Conservation (phyloP, 2,113 vertebrate species). For the Haemorhous mexicanus region DNA sequence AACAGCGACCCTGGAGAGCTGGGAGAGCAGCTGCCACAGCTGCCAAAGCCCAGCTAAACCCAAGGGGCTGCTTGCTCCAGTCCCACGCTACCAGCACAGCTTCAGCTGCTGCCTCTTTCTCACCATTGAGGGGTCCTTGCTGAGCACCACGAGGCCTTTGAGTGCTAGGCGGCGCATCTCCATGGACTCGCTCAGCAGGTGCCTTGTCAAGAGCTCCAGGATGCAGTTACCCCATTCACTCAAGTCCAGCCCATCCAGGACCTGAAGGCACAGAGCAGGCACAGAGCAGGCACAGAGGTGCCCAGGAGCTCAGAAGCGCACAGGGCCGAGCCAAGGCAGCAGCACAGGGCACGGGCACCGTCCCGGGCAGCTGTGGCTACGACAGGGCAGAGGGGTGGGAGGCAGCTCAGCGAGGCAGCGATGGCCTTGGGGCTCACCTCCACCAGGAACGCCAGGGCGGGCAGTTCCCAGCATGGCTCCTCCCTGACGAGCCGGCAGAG, state of each 20-base stretch:
- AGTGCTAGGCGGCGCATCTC: no score
- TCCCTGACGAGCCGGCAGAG: background rate
- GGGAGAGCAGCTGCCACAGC: no score
- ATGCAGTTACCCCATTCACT: accelerated
- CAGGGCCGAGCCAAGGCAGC: background rate
- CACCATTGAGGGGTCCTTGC: no score
- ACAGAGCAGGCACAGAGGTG: background rate
- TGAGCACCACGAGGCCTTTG: no score
- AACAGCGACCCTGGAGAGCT: no score
- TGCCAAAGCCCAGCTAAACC: no score
- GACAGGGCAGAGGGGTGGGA: background rate
- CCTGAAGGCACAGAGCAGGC: background rate
- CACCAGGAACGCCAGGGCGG: background rate
- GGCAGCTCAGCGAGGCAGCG: background rate
- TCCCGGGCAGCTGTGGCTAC: background rate
- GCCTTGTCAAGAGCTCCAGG: no score
- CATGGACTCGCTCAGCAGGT: no score
- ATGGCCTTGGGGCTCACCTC: background rate
- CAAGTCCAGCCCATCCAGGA: background rate
- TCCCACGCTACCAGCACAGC: no score
- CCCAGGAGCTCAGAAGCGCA: accelerated
- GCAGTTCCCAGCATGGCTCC: background rate
- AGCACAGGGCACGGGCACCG: accelerated
- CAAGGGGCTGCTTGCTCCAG: no score
- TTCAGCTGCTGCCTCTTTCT: no score